phyloP scores from a whole-genome alignment of 2,113 vertebrate species.

The Thamnophis sirtalis region DNA sequence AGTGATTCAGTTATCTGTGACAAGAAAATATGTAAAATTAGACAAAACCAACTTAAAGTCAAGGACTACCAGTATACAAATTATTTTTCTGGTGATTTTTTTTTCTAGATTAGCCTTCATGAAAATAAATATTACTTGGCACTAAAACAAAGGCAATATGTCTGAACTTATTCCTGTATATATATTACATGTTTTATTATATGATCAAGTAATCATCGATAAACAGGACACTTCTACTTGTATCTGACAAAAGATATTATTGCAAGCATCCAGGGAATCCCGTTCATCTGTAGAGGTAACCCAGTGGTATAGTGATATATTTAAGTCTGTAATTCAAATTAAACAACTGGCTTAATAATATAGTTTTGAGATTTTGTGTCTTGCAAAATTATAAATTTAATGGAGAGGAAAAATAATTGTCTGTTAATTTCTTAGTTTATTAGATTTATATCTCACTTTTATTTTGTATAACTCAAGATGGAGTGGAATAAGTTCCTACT shows the following conservation, averaged over 20 bases:
- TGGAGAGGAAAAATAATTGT: not conserved
- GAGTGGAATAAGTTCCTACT: not conserved
- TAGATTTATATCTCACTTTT: not conserved
- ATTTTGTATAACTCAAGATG: not conserved
- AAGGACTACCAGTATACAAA: not conserved
- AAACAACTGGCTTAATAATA: not conserved
- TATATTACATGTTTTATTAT: not conserved
- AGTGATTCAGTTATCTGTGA: not conserved
- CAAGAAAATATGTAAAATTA: not conserved
- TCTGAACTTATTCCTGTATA: not conserved
- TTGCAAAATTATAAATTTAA: not conserved
- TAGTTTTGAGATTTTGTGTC: not conserved
- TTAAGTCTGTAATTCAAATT: not conserved
- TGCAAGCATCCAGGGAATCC: not conserved
- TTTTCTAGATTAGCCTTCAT: not conserved
- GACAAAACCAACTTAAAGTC: not conserved
- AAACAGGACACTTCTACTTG: not conserved
- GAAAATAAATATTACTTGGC: not conserved
- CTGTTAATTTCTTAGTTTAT: not conserved
- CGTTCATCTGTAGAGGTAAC: not conserved
- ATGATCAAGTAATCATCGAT: not conserved
- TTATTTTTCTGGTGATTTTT: not conserved
- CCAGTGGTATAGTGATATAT: not conserved
- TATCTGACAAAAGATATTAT: not conserved
- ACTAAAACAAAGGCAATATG: not conserved